Base-by-base conservation (phyloP, 2,797 vertebrate genomes). In the Buceros bicornis region DNA sequence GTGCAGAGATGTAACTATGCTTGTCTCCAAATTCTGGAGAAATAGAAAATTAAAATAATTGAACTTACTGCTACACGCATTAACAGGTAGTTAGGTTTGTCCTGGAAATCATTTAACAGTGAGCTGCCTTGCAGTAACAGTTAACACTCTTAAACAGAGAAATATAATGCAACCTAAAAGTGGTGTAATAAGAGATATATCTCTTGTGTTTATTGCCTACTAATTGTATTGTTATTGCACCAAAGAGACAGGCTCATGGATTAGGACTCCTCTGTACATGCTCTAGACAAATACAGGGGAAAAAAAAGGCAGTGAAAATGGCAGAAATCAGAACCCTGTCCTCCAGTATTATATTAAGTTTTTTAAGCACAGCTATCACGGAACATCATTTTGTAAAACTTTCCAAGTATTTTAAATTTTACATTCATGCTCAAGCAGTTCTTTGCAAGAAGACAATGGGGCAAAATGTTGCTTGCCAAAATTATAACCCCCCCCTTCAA, bases 11-110 rank as follows among this genome's bases (percentile, higher is more conserved):
- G 43, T 78, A 93, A 76, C 57, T 89, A 89, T 25, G 67, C 54
- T 51, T 77, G 78, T 37, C 69, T 61, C 54, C 50, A 78, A 54
- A 89, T 76, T 81, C 61, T 51, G 35, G 35, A 83, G 89, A 74
- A 96, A 93, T 11, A 90, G 60, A 82, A 93, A 76, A 86, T 51
- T 65, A 90, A 94, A 89, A 89, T 88, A 93, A 83, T 47, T 88
- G 21, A 62, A 70, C 33, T 51, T 72, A 89, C 17, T 90, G 45
- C 54, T 73, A 62, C 17, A 66, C 2, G 6, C 76, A 87, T 84
- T 92, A 92, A 84, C 66, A 90, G 57, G 58, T 67, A 67, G 53
- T 40, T 91, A 40, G 25, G 17, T 33, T 72, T 82, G 78, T 66
- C 61, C 58, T 87, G 35, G 67, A 91, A 93, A 88, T 71, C 31